These are phyloP conservation scores for Limnephilus auricula DNA, from an alignment of 2,888 invertebrate species.

Conservation along the genomic window DNA sequence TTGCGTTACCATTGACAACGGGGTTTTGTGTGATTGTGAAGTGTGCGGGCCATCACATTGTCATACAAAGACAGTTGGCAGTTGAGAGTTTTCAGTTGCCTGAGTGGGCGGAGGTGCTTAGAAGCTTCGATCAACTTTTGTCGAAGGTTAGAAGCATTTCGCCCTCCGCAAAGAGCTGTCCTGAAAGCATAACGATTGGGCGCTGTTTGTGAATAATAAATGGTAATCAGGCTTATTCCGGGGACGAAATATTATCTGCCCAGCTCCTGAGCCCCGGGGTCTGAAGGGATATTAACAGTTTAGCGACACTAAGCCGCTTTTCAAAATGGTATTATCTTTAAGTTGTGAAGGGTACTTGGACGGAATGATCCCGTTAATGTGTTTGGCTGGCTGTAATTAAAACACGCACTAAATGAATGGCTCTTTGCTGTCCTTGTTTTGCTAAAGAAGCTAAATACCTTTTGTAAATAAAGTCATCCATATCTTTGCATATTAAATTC, in stretches of 20 bases:
- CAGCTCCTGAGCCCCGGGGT: slow-evolving; percentile 16
- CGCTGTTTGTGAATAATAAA: slow-evolving; percentile 44
- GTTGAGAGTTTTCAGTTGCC: too few relatives aligned
- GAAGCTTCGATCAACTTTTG: too few relatives aligned
- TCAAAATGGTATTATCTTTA: slow-evolving; percentile 47
- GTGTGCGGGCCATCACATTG: too few relatives aligned
- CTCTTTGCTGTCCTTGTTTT: neutral
- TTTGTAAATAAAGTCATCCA: neutral
- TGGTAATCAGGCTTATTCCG: slow-evolving; percentile 39
- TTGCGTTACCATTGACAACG: too few relatives aligned
- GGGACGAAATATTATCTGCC: slow-evolving; percentile 42
- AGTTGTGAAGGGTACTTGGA: slow-evolving; percentile 8
- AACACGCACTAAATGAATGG: slow-evolving; percentile 31
- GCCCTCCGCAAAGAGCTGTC: slow-evolving; percentile 11
- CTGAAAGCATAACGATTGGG: slow-evolving; percentile 14
- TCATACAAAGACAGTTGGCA: too few relatives aligned
- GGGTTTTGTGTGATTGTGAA: too few relatives aligned
- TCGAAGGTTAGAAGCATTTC: slow-evolving; percentile 7
- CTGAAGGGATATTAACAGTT: slow-evolving; percentile 56
- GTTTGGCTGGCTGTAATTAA: slow-evolving; percentile 36
- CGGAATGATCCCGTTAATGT: slow-evolving; percentile 38
- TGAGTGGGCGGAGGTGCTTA: too few relatives aligned
- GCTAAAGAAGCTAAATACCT: neutral
- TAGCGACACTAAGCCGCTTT: slow-evolving; percentile 59
- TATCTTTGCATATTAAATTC: neutral